Percentiles rank a stretch among this genome's conserved stretches.
phyloP scores from a whole-genome alignment of 92 coral and sea anemone species.

The Epizoanthus ramosus region DNA sequence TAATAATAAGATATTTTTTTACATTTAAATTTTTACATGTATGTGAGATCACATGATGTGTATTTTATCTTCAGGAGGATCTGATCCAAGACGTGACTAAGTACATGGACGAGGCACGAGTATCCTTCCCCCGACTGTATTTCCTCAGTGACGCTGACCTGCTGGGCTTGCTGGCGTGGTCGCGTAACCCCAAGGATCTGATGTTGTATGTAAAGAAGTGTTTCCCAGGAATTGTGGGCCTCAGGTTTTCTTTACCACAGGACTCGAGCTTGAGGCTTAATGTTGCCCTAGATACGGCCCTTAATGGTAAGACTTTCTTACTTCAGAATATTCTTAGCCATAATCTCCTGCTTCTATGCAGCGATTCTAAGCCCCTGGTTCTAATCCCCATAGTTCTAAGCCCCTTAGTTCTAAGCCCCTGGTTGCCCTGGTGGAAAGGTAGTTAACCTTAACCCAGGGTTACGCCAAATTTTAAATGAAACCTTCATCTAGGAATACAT shows the following conservation, averaged over 20 bases:
- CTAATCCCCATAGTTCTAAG: no score
- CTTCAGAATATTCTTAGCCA: not conserved
- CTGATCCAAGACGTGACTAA: conserved; percentile 67
- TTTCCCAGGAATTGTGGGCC: conserved; percentile 86
- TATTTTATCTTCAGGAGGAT: conserved; percentile 71
- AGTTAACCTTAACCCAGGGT: no score
- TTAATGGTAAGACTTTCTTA: conserved; percentile 68
- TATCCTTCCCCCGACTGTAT: conserved; percentile 79
- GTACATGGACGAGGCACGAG: conserved; percentile 78
- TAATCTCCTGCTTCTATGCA: not conserved
- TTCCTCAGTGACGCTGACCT: conserved; percentile 88
- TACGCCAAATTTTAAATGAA: no score
- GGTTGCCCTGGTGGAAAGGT: no score
- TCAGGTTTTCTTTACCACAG: conserved; percentile 82
- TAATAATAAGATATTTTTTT: no score
- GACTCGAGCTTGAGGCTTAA: conserved; percentile 68
- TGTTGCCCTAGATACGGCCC: conserved; percentile 88
- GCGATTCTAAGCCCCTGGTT: no score
- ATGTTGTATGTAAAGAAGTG: conserved; percentile 88
- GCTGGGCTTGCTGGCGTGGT: conserved; percentile 85
- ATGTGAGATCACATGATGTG: not conserved
- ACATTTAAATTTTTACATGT: no score
- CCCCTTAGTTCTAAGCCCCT: no score
- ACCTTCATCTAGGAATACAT: no score
- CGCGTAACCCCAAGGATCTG: conserved; percentile 91